A percentile compares a stretch with the other conserved stretches of the same genome.
Evolutionary conservation across 2,113 vertebrate genomes (phyloP).

Genomic region (Conger conger): DNA sequence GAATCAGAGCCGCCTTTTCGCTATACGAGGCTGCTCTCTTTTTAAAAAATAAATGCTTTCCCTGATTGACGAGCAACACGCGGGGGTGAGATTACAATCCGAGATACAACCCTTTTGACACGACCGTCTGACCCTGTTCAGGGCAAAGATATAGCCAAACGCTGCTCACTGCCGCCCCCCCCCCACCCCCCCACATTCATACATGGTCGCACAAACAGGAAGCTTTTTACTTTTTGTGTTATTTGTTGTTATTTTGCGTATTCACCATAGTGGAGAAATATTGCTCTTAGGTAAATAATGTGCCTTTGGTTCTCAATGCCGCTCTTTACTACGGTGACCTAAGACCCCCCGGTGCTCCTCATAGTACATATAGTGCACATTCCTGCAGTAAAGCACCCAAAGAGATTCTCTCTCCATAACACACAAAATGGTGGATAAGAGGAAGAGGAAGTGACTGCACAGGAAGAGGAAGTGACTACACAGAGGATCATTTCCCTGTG

Average conservation of each 20-base stretch:
- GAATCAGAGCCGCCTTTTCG: too few relatives aligned
- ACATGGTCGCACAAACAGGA: constrained; percentile 31
- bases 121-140: too few relatives aligned
- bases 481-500: constrained; percentile 24
- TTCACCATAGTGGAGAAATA: constrained; percentile 66
- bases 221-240: constrained; percentile 34
- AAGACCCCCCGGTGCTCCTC: constrained; percentile 55
- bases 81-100: too few relatives aligned
- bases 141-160: too few relatives aligned
- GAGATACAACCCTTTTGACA: too few relatives aligned
- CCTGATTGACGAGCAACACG: too few relatives aligned
- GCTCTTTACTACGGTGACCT: constrained; percentile 53
- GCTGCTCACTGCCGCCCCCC: constrained; percentile 30
- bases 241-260: constrained; percentile 48
- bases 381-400: constrained; percentile 40
- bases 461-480: not conserved
- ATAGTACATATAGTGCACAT: not conserved
- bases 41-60: too few relatives aligned
- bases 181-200: constrained; percentile 41
- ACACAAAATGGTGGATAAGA: constrained; percentile 18
- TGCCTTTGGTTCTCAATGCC: constrained; percentile 88
- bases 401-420: constrained; percentile 28
- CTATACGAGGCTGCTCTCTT: too few relatives aligned
- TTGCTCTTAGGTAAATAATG: constrained; percentile 81
- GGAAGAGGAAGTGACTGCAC: constrained; percentile 24